Percentiles rank a stretch among this genome's conserved stretches.
These are phyloP conservation scores for Drosophila cognata DNA, from an alignment of 2,888 invertebrate species.

Conservation along the genomic window DNA sequence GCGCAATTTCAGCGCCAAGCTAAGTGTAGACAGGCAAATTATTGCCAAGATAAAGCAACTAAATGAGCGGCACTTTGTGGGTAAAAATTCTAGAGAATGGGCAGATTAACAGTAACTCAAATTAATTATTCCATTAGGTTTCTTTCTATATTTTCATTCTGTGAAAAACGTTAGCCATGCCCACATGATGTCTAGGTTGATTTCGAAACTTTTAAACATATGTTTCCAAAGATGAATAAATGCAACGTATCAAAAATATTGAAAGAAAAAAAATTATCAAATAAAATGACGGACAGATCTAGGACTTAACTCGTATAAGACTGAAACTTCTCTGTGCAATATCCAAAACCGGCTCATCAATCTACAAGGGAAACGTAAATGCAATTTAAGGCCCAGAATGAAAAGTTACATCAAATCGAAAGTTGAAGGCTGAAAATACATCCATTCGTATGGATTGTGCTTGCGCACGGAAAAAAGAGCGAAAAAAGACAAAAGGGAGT, in stretches of 20 bases:
- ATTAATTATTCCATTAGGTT: background rate
- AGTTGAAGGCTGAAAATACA: background rate
- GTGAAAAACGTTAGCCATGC: background rate
- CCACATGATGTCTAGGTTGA: background rate
- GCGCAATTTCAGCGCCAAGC: conserved; percentile 16
- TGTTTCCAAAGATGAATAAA: background rate
- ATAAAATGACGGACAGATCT: background rate
- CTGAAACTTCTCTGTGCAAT: background rate
- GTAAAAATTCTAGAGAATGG: background rate
- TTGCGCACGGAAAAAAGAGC: background rate
- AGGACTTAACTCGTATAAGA: background rate
- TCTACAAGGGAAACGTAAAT: conserved; percentile 3
- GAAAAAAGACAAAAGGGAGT: conserved; percentile 22
- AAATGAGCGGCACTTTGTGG: conserved; percentile 20
- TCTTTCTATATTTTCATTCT: background rate
- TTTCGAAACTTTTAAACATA: background rate
- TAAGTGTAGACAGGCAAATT: conserved; percentile 20
- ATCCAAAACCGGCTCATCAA: background rate
- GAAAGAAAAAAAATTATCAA: background rate
- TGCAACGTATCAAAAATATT: background rate
- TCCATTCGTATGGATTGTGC: background rate
- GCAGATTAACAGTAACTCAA: conserved; percentile 1
- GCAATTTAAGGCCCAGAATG: conserved; percentile 11
- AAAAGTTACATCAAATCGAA: conserved; percentile 15
- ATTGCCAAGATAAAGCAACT: conserved; percentile 32